Conservation (phyloP, 2,113 vertebrate species). For the Petaurus breviceps region DNA sequence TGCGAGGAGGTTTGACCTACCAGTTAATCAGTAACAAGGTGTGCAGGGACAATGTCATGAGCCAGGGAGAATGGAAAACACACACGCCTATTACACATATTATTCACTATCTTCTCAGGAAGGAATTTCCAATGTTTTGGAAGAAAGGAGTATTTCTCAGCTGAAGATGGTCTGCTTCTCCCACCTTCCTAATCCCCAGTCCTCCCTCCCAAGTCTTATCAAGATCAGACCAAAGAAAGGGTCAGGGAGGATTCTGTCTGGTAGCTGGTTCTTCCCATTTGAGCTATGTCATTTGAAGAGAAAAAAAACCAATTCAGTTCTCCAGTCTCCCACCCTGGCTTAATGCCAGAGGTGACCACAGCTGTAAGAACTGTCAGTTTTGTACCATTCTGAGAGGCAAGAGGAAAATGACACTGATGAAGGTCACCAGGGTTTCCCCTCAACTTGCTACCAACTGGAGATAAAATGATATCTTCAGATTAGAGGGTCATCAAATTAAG, state of each 20-base stretch:
- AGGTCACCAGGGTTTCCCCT: background rate
- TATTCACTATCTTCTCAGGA: background rate
- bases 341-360: background rate
- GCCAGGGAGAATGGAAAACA: background rate
- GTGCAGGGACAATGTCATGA: background rate
- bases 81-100: background rate
- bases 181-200: background rate
- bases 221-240: background rate
- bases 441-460: background rate
- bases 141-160: background rate
- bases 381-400: background rate
- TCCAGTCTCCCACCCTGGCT: background rate
- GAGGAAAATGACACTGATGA: background rate
- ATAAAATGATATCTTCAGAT: background rate
- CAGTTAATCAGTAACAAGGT: slow-evolving; percentile 51
- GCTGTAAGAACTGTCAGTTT: background rate
- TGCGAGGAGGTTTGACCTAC: background rate
- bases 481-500: background rate
- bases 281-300: background rate
- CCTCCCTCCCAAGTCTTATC: background rate
- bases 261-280: background rate
- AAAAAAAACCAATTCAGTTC: background rate
- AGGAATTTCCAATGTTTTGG: background rate
- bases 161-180: background rate
- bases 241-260: background rate